Evolutionary conservation across 1,140 invertebrate genomes (phyloP).

Genomic region (Hormaphis cornu): DNA sequence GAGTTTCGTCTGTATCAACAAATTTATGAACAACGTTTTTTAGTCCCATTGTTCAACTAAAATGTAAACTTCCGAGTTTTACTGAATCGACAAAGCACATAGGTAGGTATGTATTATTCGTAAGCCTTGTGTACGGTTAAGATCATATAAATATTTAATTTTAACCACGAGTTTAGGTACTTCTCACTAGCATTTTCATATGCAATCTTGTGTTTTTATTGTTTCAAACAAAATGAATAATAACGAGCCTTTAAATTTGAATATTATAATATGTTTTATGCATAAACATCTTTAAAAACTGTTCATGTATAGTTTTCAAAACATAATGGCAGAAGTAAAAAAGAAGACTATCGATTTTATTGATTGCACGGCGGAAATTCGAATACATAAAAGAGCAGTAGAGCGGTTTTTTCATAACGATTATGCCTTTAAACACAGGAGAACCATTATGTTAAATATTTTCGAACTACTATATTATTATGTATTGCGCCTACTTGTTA

Average conservation of each 20-base stretch:
- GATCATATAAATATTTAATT: background rate
- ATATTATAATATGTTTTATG: slow-evolving; percentile 1
- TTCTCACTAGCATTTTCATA: background rate
- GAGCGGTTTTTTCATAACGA: too few species aligned
- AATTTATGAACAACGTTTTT: too few species aligned
- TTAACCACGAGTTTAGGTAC: background rate
- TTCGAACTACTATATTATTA: too few species aligned
- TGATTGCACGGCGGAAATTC: background rate
- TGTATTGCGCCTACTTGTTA: too few species aligned
- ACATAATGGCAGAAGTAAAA: background rate
- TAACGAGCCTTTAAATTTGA: background rate
- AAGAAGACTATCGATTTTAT: background rate
- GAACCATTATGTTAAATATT: too few species aligned
- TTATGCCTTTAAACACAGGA: too few species aligned
- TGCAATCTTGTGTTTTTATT: background rate
- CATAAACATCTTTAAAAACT: slow-evolving; percentile 2
- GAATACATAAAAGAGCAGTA: background rate
- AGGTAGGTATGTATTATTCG: background rate
- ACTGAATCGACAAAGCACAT: too few species aligned
- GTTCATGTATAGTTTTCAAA: slow-evolving; percentile 4
- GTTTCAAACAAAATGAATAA: background rate
- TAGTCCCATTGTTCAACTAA: too few species aligned
- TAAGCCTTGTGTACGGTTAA: background rate
- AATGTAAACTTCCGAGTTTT: too few species aligned
- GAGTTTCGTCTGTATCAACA: too few species aligned